phyloP scores from a whole-genome alignment of 2,888 invertebrate genomes.

The Drosophila ustulata region DNA sequence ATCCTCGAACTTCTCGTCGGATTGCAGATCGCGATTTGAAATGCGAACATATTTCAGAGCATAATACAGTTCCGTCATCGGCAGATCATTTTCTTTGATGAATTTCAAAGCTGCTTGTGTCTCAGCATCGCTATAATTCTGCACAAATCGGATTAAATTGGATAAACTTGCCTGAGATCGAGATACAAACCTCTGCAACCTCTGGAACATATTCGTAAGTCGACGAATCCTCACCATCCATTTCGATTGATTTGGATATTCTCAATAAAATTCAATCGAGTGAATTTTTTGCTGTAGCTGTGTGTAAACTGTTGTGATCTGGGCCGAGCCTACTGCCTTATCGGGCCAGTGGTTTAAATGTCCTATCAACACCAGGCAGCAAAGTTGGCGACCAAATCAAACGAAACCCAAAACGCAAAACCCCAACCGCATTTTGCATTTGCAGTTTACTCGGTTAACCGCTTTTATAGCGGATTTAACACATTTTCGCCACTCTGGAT shows the following conservation, averaged over 20 bases:
- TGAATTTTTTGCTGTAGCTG: background rate
- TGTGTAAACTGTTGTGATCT: slow-evolving; percentile 1
- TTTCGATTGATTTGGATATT: background rate
- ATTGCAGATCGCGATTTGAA: slow-evolving; percentile 25
- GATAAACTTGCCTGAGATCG: background rate
- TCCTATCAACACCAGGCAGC: slow-evolving; percentile 23
- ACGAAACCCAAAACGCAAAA: slow-evolving; percentile 18
- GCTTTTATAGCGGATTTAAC: slow-evolving; percentile 71
- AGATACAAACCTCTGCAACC: slow-evolving; percentile 33
- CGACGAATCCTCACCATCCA: slow-evolving; percentile 37
- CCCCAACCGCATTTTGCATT: slow-evolving; percentile 68
- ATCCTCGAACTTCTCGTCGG: slow-evolving; percentile 19
- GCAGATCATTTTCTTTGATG: slow-evolving; percentile 45
- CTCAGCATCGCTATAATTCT: slow-evolving; percentile 54
- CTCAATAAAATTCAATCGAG: slow-evolving; percentile 2
- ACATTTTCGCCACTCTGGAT: slow-evolving; percentile 47
- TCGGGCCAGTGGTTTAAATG: slow-evolving; percentile 26
- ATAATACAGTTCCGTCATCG: slow-evolving; percentile 57
- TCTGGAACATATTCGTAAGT: slow-evolving; percentile 16
- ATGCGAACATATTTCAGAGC: slow-evolving; percentile 65
- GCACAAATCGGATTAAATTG: background rate
- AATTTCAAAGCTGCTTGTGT: slow-evolving; percentile 46
- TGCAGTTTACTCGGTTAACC: slow-evolving; percentile 75
- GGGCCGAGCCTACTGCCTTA: background rate
- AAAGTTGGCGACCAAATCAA: slow-evolving; percentile 27